Conservation (phyloP, 2,113 vertebrate species). For the Murina feae region DNA sequence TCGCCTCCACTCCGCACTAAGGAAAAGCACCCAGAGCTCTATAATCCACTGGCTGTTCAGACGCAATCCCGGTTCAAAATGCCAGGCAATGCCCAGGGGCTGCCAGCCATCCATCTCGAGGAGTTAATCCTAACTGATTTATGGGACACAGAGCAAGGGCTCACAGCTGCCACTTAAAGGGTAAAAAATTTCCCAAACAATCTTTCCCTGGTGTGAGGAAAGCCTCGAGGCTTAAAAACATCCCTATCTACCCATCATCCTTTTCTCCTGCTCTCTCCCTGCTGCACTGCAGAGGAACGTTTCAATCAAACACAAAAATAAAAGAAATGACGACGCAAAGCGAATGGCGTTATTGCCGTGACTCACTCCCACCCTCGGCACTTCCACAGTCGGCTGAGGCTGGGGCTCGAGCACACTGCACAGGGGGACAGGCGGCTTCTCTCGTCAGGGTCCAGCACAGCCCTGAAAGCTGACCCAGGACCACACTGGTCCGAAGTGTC, state of each 20-base stretch:
- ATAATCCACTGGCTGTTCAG: not conserved
- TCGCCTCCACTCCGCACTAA: not conserved
- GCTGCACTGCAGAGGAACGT: not conserved
- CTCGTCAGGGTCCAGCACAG: not conserved
- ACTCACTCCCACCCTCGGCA: rapidly evolving
- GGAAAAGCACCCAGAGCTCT: not conserved
- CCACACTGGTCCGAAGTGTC: not conserved
- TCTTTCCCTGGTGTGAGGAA: not conserved
- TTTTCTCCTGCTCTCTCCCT: not conserved
- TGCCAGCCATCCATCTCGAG: not conserved
- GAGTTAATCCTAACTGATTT: conserved; percentile 28
- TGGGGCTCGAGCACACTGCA: too few relatives aligned
- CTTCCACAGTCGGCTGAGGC: not conserved
- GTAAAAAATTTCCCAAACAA: not conserved
- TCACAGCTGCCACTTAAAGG: not conserved
- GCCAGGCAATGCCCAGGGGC: conserved; percentile 18
- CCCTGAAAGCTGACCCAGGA: not conserved
- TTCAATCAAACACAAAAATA: not conserved
- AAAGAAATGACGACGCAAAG: not conserved
- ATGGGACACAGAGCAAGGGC: not conserved
- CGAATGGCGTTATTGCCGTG: rapidly evolving
- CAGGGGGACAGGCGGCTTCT: too few relatives aligned
- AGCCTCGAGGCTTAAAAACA: not conserved
- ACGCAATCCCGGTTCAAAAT: conserved; percentile 49
- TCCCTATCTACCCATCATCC: not conserved